Percentiles rank a stretch among this genome's conserved stretches.
Conservation (phyloP, 2,888 invertebrate species). For the Arctia plantaginis region DNA sequence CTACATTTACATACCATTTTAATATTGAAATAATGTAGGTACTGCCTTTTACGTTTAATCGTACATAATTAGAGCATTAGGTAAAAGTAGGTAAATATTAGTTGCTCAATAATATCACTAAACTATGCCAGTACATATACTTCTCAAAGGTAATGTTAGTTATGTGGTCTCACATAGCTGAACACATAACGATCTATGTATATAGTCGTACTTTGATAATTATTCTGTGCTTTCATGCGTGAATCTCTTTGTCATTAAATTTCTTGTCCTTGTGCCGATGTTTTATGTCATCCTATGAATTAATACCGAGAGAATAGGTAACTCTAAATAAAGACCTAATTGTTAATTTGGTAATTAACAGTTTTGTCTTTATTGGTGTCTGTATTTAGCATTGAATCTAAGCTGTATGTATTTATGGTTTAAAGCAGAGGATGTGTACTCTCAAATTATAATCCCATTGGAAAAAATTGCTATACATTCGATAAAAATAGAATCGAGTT, state of each 20-base stretch:
- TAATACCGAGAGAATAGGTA: not conserved
- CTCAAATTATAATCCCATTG: not conserved
- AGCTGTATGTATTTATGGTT: not conserved
- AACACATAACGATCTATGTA: constrained; percentile 32
- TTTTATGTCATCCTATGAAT: not conserved
- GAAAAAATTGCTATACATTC: not conserved
- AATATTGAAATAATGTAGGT: no score
- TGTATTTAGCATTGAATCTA: not conserved
- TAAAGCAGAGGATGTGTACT: not conserved
- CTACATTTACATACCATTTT: no score
- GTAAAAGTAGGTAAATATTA: not conserved
- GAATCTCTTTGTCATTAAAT: constrained; percentile 36
- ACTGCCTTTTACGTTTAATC: no score
- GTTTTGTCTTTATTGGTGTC: not conserved
- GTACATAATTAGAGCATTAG: not conserved
- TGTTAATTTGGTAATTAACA: not conserved
- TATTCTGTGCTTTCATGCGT: constrained; percentile 38
- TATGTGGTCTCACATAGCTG: constrained; percentile 23
- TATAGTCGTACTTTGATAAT: constrained; percentile 32
- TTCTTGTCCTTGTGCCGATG: constrained; percentile 20
- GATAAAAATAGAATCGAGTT: not conserved
- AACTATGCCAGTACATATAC: constrained; percentile 32
- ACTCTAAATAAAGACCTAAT: not conserved
- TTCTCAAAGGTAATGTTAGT: constrained; percentile 27
- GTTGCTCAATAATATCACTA: constrained; percentile 25